Percentiles rank a stretch among this genome's conserved stretches.
Evolutionary conservation across 2,797 vertebrate species (phyloP).

Genomic region (Protosalanx chinensis): DNA sequence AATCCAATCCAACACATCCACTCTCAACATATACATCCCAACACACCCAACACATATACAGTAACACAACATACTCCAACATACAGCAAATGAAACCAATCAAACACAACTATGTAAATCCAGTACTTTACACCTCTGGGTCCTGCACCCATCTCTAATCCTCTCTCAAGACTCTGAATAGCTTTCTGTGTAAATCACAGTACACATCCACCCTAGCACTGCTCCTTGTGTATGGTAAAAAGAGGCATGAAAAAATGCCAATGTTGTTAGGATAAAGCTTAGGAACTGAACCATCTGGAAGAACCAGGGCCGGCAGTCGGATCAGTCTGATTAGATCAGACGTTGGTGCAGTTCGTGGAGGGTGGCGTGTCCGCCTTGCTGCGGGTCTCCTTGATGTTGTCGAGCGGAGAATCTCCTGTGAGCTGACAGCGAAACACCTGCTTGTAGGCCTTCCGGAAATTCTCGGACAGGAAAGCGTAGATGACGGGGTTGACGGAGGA

Average conservation of each 20-base stretch:
- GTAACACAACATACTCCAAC: background rate
- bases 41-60: background rate
- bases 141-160: background rate
- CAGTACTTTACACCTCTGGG: background rate
- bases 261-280: background rate
- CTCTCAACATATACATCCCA: background rate
- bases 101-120: background rate
- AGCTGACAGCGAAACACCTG: slow-evolving; percentile 91
- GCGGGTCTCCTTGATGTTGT: slow-evolving; percentile 80
- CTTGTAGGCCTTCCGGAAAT: slow-evolving; percentile 95
- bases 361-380: slow-evolving; percentile 84
- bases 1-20: background rate
- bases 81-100: background rate
- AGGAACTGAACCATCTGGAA: background rate
- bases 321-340: slow-evolving; percentile 88
- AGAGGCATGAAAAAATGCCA: background rate
- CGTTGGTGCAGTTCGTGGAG: slow-evolving; percentile 90
- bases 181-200: background rate
- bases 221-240: background rate
- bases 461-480: slow-evolving; percentile 96
- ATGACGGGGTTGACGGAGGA: slow-evolving; percentile 97
- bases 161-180: background rate
- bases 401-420: slow-evolving; percentile 65
- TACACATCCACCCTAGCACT: background rate
- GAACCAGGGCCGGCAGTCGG: background rate